Conservation (phyloP, 1,140 invertebrate species). For the Lamellibrachia luymesi region DNA sequence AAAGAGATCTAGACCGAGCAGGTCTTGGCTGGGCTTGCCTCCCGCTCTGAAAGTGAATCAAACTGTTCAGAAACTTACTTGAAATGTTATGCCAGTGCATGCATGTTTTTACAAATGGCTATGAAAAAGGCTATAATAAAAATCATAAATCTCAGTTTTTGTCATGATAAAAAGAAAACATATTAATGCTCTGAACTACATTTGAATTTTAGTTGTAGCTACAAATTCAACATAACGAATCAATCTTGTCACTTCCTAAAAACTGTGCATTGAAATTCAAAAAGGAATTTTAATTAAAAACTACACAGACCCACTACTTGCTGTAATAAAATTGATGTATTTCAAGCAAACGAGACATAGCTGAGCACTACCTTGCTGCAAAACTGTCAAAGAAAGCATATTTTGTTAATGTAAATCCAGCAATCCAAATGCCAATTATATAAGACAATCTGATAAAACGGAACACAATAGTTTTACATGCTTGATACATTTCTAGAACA, state of each 20-base stretch:
- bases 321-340: not conserved
- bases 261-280: not conserved
- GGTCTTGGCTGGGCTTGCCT: constrained; percentile 74
- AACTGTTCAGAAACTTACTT: not conserved
- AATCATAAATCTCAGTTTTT: not conserved
- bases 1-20: constrained; percentile 68
- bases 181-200: not conserved
- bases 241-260: not conserved
- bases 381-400: not conserved
- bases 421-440: not conserved
- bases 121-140: not conserved
- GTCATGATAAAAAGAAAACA: not conserved
- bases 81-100: not conserved
- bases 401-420: not conserved
- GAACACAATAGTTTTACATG: not conserved
- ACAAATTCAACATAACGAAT: not conserved
- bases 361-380: not conserved
- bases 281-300: not conserved
- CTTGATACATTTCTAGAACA: not conserved
- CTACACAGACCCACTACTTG: not conserved
- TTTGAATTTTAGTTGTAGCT: not conserved
- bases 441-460: not conserved
- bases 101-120: not conserved
- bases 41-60: constrained; percentile 19
- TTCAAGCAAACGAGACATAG: not conserved